These are phyloP conservation scores for Clistopyga incitator DNA, from an alignment of 2,888 invertebrate genomes.

Conservation along the genomic window DNA sequence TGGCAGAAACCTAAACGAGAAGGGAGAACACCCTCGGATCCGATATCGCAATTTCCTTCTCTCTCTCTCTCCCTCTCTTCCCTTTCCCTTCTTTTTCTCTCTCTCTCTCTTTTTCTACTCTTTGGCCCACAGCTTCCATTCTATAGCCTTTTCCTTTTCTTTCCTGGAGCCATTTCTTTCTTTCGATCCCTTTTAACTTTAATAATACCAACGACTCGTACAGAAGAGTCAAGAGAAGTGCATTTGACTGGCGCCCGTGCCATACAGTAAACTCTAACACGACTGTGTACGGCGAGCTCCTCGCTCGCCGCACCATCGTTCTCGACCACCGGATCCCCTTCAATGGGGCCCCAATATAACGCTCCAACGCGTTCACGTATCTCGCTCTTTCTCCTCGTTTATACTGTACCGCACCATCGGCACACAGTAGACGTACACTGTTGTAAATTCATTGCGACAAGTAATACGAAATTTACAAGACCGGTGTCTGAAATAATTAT, in stretches of 20 bases:
- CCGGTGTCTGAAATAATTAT: too few species aligned
- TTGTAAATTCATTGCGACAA: too few species aligned
- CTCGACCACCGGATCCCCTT: constrained; percentile 52
- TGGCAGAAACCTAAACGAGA: neutral
- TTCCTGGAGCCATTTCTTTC: neutral
- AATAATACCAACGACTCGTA: constrained; percentile 51
- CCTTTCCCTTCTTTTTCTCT: neutral
- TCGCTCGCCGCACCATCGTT: constrained; percentile 47
- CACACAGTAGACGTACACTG: too few species aligned
- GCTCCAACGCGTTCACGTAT: constrained; percentile 75
- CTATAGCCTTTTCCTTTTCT: constrained; percentile 19
- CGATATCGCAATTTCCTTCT: constrained; percentile 30
- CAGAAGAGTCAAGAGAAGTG: constrained; percentile 49
- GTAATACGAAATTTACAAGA: too few species aligned
- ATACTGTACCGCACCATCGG: neutral
- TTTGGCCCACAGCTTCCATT: neutral
- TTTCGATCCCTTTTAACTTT: constrained; percentile 45
- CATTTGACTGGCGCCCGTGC: constrained; percentile 69
- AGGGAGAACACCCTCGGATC: constrained; percentile 43
- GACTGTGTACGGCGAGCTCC: constrained; percentile 27
- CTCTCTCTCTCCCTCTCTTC: constrained; percentile 4
- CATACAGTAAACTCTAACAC: constrained; percentile 41
- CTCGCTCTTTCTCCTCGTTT: constrained; percentile 51
- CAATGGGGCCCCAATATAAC: constrained; percentile 78
- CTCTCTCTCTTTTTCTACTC: neutral